phyloP scores from a whole-genome alignment of 2,797 vertebrate species.

The Scolopax rusticola region DNA sequence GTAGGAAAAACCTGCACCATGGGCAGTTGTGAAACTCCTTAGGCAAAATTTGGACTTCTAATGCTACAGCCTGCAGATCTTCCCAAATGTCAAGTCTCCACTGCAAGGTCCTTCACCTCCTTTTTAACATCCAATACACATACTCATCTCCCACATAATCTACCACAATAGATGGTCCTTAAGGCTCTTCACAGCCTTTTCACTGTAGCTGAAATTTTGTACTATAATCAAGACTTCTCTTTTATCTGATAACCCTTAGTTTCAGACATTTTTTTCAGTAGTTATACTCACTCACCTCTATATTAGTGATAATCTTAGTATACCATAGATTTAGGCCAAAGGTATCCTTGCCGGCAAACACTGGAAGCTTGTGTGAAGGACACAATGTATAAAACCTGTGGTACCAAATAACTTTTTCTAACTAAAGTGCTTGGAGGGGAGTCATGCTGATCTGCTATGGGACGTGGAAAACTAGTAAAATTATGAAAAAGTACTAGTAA shows the following conservation, averaged over 20 bases:
- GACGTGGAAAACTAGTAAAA: background rate
- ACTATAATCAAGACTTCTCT: background rate
- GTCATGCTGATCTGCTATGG: background rate
- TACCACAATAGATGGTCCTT: background rate
- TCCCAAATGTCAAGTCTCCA: background rate
- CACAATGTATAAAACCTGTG: background rate
- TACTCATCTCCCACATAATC: background rate
- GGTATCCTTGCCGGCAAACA: background rate
- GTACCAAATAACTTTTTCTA: background rate
- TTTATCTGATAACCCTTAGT: background rate
- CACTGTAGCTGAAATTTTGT: background rate
- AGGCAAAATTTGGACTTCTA: background rate
- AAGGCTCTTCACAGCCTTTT: background rate
- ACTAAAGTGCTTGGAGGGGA: background rate
- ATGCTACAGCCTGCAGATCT: background rate
- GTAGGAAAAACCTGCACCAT: background rate
- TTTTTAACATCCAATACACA: background rate
- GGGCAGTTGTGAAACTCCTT: fast-evolving
- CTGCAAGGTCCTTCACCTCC: background rate
- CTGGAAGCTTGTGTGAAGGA: background rate
- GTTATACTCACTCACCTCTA: background rate
- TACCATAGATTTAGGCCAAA: background rate
- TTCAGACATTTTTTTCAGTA: background rate
- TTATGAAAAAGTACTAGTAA: background rate
- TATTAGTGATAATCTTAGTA: background rate